Conservation (phyloP, 2,113 vertebrate species). For the Galeopterus variegatus region DNA sequence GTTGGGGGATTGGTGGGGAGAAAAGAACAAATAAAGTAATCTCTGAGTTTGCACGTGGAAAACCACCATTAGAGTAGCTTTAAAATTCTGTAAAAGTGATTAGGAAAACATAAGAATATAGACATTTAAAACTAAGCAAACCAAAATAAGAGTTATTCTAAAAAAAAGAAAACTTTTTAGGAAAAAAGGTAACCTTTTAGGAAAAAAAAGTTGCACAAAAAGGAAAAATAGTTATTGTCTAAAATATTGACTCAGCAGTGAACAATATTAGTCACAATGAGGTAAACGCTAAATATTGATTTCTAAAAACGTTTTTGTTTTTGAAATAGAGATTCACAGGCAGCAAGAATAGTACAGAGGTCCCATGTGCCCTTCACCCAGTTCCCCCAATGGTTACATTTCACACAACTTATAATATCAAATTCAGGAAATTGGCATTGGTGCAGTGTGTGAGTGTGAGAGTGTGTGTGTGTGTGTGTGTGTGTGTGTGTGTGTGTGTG, state of each 20-base stretch:
- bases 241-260: background rate
- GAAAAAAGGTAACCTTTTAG: too few species aligned
- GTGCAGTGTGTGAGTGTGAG: background rate
- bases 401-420: background rate
- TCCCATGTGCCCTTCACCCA: background rate
- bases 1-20: background rate
- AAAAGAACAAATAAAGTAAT: background rate
- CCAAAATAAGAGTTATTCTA: background rate
- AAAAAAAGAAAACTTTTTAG: background rate
- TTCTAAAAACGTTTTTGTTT: background rate
- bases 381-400: background rate
- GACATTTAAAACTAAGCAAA: slow-evolving; percentile 45
- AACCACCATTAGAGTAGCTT: background rate
- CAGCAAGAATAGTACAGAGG: background rate
- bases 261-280: slow-evolving; percentile 30
- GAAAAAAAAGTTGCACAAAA: background rate
- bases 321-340: background rate
- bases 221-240: background rate
- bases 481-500: background rate
- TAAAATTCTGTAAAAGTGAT: background rate
- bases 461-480: background rate
- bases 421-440: background rate
- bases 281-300: background rate
- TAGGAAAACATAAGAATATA: background rate
- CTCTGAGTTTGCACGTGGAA: slow-evolving; percentile 32